phyloP scores from a whole-genome alignment of 2,888 invertebrate species.

The Patella depressa region DNA sequence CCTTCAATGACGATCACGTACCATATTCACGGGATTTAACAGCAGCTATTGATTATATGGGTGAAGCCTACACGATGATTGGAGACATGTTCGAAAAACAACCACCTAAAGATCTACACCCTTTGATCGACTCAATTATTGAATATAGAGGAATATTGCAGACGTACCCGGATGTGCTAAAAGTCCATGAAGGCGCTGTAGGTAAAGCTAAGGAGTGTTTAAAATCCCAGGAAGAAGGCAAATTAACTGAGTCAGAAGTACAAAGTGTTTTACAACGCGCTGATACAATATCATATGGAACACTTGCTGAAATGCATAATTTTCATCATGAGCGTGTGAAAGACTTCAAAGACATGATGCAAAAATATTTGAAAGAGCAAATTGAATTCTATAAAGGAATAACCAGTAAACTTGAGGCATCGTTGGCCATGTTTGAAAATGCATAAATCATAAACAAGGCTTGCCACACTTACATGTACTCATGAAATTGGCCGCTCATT shows the following conservation, averaged over 20 bases:
- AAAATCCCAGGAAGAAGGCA: slow-evolving; percentile 83
- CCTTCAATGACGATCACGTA: slow-evolving; percentile 83
- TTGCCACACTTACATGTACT: too few relatives aligned
- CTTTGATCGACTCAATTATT: slow-evolving; percentile 90
- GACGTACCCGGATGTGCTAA: slow-evolving; percentile 90
- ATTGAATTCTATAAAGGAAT: slow-evolving; percentile 86
- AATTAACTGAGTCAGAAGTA: slow-evolving; percentile 85
- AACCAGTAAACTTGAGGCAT: slow-evolving; percentile 45
- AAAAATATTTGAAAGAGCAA: slow-evolving; percentile 88
- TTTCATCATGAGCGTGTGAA: slow-evolving; percentile 89
- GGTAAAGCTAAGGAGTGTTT: slow-evolving; percentile 92
- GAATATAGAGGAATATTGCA: slow-evolving; percentile 94
- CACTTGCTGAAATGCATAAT: slow-evolving; percentile 94
- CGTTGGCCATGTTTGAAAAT: slow-evolving; percentile 36
- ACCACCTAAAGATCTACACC: slow-evolving; percentile 77
- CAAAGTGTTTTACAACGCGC: slow-evolving; percentile 86
- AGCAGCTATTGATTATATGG: slow-evolving; percentile 86
- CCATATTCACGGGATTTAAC: slow-evolving; percentile 74
- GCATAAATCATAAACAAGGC: slow-evolving; percentile 22
- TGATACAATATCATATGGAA: slow-evolving; percentile 92
- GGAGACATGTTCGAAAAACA: slow-evolving; percentile 90
- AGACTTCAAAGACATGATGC: slow-evolving; percentile 89
- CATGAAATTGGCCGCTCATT: too few relatives aligned
- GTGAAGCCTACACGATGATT: slow-evolving; percentile 90
- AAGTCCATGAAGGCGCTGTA: slow-evolving; percentile 84